Base-by-base conservation (phyloP, 2,113 vertebrate species). In the Progne subis region DNA sequence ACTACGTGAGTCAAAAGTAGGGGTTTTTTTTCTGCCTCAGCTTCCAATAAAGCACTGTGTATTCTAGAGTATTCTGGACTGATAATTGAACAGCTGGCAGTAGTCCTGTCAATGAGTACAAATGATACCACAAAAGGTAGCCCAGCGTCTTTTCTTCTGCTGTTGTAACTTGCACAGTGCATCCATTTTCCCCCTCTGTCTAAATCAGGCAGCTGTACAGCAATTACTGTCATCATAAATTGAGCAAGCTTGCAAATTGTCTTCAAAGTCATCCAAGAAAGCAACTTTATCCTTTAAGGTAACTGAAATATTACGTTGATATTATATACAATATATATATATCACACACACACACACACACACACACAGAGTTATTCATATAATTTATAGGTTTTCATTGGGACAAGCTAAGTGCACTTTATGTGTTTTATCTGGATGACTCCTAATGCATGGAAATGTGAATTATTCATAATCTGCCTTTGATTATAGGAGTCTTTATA, bases 401-500 rank as follows among this genome's bases (percentile, higher is more conserved):
- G 88, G 72, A 90, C 82, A 96, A 95, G 92, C 92, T 95, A 94
- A 97, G 96, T 97, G 94, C 94, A 83, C 90, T 91, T 90, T 79
- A 55, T 75, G 50, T 55, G 56, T 94, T 74, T 96, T 95, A 94
- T 96, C 94, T 96, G 94, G 81, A 86, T 77, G 82, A 74, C 89
- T 95, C 82, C 96, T 97, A 95, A 96, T 97, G 96, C 86, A 55
- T 90, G 82, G 94, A 68, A 92, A 94, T 50, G 70, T 97, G 96
- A 98, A 98, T 98, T 97, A 98, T 98, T 98, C 95, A 97, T 94
- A n/a, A 65, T 17, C 76, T 96, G 89, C 63, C 67, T 93, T 91
- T 93, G 93, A 91, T 96, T 92, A 89, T 94, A 85, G 69, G 75
- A 96, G 46, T 85, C 96, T 97, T 96, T 94, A 95, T 95, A 95